Evolutionary conservation across 1,140 invertebrate genomes (phyloP), one percentile per base, ranked within the genome.

Genomic region (Papilio polytes): DNA sequence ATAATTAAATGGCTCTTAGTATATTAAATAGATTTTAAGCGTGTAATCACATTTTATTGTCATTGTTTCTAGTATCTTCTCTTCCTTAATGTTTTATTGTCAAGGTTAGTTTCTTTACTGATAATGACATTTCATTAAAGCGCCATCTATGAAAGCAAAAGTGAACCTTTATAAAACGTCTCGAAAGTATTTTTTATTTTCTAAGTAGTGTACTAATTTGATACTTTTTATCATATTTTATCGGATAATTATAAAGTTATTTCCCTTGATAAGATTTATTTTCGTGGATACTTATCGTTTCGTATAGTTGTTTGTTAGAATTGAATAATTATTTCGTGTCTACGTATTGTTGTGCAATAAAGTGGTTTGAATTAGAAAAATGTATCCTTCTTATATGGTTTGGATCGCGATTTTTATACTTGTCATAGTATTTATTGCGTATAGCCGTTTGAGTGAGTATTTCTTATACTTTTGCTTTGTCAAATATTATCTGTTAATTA

Each of bases 371-470:
- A 22, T n/a, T 7, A 12, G 10, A 13, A 82, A 80, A 84, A 85
- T 84, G 82, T 81, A 81, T 81, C 80, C 81, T 0, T 80, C 79
- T 22, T 59, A 82, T 22, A 22, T 82, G 4, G 81, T 85, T 78
- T 85, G 84, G 84, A 1, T 85, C 53, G 70, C 80, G 8, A 80
- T 86, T 31, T 72, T 85, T 9, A 3, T 86, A 10, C 74, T 86
- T 8, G 36, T 86, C 6, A 51, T 85, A 36, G 2, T 83, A n/a
- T 48, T 86, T 7, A 13, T 84, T 10, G 73, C 74, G 1, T 83
- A 80, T n/a, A 76, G 80, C 51, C 81, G 82, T 18, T 74, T 80
- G 12, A 83, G 85, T 86, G 77, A 85, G 85, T 86, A 82, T 20
- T 48, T 53, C 26, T 81, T 63, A n/a, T 72, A 74, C 41, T 81